phyloP scores from a whole-genome alignment of 2,888 invertebrate species.

The Apamea monoglypha region DNA sequence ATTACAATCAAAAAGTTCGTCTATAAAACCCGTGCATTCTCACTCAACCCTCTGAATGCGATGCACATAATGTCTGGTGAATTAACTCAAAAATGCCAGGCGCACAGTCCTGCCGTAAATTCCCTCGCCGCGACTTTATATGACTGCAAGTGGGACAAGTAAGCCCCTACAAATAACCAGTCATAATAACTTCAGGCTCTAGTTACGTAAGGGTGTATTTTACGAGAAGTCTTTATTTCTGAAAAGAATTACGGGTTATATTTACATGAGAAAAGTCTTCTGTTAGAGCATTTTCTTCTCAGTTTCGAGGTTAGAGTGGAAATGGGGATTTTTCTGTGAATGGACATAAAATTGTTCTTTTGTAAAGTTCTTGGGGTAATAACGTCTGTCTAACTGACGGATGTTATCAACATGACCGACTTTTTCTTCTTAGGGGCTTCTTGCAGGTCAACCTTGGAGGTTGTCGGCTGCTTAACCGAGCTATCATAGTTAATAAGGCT shows the following conservation, averaged over 20 bases:
- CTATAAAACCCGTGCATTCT: slow-evolving; percentile 14
- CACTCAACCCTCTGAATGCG: slow-evolving; percentile 31
- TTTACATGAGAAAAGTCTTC: slow-evolving; percentile 46
- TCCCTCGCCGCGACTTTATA: slow-evolving; percentile 54
- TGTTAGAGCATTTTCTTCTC: slow-evolving; percentile 6
- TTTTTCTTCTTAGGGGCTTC: too few species aligned
- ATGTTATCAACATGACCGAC: too few species aligned
- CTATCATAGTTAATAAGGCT: neutral
- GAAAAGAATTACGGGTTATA: slow-evolving; percentile 37
- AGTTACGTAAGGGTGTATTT: slow-evolving; percentile 45
- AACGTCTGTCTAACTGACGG: neutral
- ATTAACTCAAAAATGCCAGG: slow-evolving; percentile 64
- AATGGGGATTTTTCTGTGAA: neutral
- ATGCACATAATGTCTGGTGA: slow-evolving; percentile 58
- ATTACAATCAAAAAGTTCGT: slow-evolving; percentile 30
- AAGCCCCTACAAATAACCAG: slow-evolving; percentile 62
- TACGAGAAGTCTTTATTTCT: slow-evolving; percentile 53
- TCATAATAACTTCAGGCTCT: slow-evolving; percentile 60
- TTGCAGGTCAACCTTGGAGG: neutral
- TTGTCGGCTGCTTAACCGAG: too few species aligned
- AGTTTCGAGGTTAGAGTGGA: neutral
- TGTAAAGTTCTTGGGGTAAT: neutral
- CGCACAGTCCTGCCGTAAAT: slow-evolving; percentile 52
- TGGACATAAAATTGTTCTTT: neutral
- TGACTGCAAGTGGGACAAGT: slow-evolving; percentile 59